A percentile compares a stretch with the other conserved stretches of the same genome.
Conservation (phyloP, 1,140 invertebrate genomes). For the Diachasma alloeum region DNA sequence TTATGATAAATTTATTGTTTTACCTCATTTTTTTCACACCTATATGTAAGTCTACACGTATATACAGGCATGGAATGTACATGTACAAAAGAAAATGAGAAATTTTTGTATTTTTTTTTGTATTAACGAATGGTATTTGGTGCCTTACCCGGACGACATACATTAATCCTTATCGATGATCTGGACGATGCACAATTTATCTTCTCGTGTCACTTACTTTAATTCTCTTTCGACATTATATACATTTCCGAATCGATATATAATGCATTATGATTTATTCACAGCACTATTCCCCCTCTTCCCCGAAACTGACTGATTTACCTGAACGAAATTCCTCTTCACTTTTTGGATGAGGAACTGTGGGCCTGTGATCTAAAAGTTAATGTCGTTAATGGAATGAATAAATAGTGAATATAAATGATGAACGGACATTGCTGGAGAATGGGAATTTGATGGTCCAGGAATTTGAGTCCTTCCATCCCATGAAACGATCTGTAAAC, state of each 20-base stretch:
- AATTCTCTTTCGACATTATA: not conserved
- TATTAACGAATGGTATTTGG: not conserved
- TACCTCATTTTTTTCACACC: conserved; percentile 5
- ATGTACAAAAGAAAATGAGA: not conserved
- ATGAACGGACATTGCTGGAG: no score
- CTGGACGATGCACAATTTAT: not conserved
- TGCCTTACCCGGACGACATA: not conserved
- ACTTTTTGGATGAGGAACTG: no score
- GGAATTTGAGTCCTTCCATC: not conserved
- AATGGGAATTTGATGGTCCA: not conserved
- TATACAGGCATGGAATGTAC: not conserved
- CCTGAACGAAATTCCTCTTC: not conserved
- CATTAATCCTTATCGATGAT: not conserved
- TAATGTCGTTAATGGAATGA: no score
- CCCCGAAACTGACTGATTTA: not conserved
- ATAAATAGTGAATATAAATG: no score
- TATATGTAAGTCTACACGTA: not conserved
- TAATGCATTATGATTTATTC: not conserved
- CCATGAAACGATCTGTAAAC: not conserved
- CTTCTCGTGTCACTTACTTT: not conserved
- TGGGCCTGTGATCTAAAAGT: no score
- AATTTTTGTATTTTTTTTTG: not conserved
- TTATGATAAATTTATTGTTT: not conserved
- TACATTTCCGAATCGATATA: not conserved
- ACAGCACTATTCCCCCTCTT: not conserved